A percentile compares a stretch with the other conserved stretches of the same genome.
Evolutionary conservation across 2,113 vertebrate species (phyloP).

Genomic region (Phylloscopus trochilus): DNA sequence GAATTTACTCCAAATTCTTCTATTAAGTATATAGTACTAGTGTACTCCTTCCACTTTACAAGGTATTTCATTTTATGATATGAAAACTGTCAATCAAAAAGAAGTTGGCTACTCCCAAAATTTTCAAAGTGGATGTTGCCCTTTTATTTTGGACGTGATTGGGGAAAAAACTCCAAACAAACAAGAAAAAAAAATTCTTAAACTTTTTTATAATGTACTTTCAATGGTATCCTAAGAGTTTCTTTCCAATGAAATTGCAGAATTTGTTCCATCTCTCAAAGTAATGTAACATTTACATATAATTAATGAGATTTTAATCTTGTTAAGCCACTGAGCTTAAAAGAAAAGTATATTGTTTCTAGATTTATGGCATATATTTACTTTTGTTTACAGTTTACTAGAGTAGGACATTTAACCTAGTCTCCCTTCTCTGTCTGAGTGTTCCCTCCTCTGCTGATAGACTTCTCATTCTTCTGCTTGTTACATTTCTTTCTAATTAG

Average conservation of each 20-base stretch:
- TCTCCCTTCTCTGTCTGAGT: neutral
- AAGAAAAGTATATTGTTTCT: neutral
- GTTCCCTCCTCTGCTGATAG: accelerated
- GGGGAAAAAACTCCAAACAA: accelerated
- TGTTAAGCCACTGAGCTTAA: neutral
- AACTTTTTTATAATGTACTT: neutral
- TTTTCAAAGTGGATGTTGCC: neutral
- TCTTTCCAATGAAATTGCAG: neutral
- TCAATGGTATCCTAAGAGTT: neutral
- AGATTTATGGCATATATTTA: neutral
- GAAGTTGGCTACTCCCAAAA: neutral
- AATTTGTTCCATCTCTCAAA: neutral
- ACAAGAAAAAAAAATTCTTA: neutral
- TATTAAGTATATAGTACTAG: neutral
- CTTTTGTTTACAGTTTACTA: neutral
- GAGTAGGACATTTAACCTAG: neutral
- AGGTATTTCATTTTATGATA: neutral
- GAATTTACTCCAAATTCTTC: neutral
- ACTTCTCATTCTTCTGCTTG: neutral
- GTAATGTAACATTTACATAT: neutral
- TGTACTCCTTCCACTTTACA: neutral
- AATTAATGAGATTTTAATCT: neutral
- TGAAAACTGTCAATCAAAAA: neutral
- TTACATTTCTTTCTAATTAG: neutral
- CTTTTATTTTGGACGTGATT: neutral